Percentiles rank a stretch among this genome's conserved stretches.
These are phyloP conservation scores for Lichenostomus cassidix DNA, from an alignment of 2,113 vertebrate genomes.

Conservation along the genomic window DNA sequence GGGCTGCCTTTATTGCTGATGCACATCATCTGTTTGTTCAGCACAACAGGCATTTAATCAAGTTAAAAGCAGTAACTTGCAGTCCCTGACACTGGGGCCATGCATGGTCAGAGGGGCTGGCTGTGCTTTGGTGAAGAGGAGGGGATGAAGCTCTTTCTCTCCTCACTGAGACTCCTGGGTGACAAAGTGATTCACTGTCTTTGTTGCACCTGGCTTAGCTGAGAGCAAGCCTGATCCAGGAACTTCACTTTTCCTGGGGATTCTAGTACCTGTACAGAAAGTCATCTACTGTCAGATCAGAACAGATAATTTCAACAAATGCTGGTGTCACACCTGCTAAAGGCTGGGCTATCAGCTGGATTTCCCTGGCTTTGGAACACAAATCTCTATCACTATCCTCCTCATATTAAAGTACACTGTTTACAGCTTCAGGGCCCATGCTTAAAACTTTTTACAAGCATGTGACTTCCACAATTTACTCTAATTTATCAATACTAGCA, in stretches of 20 bases:
- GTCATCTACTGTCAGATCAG: background rate
- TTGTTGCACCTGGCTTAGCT: background rate
- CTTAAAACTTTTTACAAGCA: background rate
- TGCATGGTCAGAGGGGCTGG: background rate
- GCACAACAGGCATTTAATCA: background rate
- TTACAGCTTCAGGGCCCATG: background rate
- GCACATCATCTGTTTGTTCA: background rate
- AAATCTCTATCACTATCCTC: background rate
- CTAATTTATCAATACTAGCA: background rate
- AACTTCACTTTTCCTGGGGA: background rate
- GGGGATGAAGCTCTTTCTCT: background rate
- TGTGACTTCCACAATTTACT: background rate
- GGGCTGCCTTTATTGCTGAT: background rate
- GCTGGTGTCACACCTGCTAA: background rate
- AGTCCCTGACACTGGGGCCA: rapidly evolving
- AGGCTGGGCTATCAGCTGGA: background rate
- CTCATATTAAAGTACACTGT: background rate
- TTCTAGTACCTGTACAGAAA: background rate
- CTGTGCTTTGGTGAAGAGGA: background rate
- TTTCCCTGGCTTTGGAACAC: background rate
- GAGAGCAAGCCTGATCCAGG: background rate
- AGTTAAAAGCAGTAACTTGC: background rate
- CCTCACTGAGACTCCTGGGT: too few species aligned
- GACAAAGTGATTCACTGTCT: too few species aligned
- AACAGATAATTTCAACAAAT: background rate